A percentile compares a stretch with the other conserved stretches of the same genome.
These are phyloP conservation scores for Zingel zingel DNA, from an alignment of 2,113 vertebrate species.

Conservation along the genomic window DNA sequence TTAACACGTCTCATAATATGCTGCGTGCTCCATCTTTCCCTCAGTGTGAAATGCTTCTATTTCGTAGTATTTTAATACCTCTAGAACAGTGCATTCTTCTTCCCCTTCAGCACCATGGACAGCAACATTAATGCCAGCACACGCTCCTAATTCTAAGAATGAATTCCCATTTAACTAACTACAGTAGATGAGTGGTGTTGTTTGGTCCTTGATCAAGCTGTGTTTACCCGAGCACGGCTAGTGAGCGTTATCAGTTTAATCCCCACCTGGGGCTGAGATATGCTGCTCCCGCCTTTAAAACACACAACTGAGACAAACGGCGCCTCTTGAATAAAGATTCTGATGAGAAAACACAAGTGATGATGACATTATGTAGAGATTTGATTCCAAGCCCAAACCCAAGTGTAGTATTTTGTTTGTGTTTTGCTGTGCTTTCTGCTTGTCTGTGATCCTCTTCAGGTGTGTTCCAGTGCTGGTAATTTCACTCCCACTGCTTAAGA, in stretches of 20 bases:
- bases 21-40: not conserved
- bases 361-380: not conserved
- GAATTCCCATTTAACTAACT: slow-evolving; percentile 14
- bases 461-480: too few relatives aligned
- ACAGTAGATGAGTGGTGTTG: slow-evolving; percentile 9
- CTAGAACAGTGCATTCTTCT: not conserved
- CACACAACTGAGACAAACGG: not conserved
- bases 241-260: slow-evolving; percentile 5
- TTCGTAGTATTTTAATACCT: not conserved
- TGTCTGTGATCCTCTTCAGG: too few relatives aligned
- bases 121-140: slow-evolving; percentile 8
- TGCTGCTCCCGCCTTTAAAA: not conserved
- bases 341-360: not conserved
- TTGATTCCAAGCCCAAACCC: not conserved
- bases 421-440: too few relatives aligned
- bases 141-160: slow-evolving; percentile 4
- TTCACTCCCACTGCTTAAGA: too few relatives aligned
- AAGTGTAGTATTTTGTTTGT: not conserved
- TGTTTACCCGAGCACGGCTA: slow-evolving; percentile 10
- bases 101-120: slow-evolving; percentile 7
- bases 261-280: not conserved
- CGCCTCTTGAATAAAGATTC: slow-evolving; percentile 4
- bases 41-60: not conserved
- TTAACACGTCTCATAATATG: not conserved
- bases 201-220: not conserved